These are phyloP conservation scores for Cuculus canorus DNA, from an alignment of 2,797 vertebrate species.

Conservation along the genomic window DNA sequence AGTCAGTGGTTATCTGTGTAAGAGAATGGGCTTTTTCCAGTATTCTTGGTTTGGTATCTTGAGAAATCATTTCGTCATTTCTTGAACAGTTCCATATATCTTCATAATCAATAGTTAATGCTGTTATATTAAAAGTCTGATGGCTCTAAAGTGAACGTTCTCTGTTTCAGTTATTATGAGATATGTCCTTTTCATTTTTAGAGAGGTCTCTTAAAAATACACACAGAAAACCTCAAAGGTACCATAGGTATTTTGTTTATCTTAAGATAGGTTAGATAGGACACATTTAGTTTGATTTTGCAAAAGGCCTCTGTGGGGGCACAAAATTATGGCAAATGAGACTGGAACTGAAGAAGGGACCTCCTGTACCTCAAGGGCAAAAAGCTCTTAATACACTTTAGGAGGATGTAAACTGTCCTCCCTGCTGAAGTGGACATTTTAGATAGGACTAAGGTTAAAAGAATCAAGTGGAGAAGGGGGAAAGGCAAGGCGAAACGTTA, in stretches of 20 bases:
- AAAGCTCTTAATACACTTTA: neutral
- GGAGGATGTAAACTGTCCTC: neutral
- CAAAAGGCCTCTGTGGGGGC: neutral
- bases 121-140: neutral
- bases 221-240: neutral
- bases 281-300: neutral
- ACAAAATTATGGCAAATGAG: neutral
- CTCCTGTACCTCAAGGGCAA: neutral
- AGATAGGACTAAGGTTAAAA: neutral
- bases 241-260: neutral
- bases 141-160: neutral
- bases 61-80: neutral
- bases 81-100: neutral
- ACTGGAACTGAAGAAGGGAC: neutral
- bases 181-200: neutral
- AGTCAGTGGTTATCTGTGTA: neutral
- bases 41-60: neutral
- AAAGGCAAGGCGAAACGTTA: neutral
- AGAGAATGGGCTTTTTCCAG: neutral
- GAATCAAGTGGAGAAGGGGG: neutral
- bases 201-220: neutral
- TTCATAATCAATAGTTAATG: conserved; percentile 22
- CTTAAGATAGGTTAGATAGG: no score
- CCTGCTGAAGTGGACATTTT: neutral
- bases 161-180: neutral